Conservation (phyloP, 1,140 invertebrate genomes). For the Chlorops oryzae region DNA sequence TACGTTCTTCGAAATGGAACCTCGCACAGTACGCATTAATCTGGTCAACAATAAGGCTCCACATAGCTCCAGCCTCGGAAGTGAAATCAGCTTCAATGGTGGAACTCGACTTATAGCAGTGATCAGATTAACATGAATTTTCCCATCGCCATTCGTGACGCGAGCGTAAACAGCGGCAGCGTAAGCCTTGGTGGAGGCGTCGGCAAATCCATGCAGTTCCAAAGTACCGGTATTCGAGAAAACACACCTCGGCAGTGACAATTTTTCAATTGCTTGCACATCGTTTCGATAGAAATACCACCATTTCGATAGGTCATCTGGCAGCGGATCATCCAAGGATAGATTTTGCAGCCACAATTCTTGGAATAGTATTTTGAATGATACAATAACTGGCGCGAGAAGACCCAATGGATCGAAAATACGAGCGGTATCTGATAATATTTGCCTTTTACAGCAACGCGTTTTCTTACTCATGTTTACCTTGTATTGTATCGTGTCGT, state of each 20-base stretch:
- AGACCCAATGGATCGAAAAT: conserved; percentile 44
- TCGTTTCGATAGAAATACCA: background rate
- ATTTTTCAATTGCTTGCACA: background rate
- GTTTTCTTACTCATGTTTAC: background rate
- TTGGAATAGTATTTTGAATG: conserved; percentile 43
- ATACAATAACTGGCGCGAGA: conserved; percentile 35
- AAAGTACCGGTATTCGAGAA: background rate
- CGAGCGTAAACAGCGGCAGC: too few species aligned
- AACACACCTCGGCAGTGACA: background rate
- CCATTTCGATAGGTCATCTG: background rate
- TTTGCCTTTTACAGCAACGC: conserved; percentile 22
- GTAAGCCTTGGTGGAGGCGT: background rate
- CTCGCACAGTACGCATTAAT: too few species aligned
- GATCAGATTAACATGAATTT: background rate
- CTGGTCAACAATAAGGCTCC: too few species aligned
- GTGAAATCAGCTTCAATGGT: background rate
- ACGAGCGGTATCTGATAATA: conserved; percentile 30
- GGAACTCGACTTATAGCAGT: conserved; percentile 1
- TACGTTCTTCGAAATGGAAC: too few species aligned
- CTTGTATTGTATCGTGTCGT: background rate
- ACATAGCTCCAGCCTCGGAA: conserved; percentile 2
- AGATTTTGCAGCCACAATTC: conserved; percentile 32
- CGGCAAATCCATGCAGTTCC: background rate
- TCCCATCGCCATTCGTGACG: too few species aligned
- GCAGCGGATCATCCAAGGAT: conserved; percentile 38